Evolutionary conservation across 1,140 invertebrate genomes (phyloP), one percentile per base, ranked within the genome.

Genomic region (Colletes gigas): DNA sequence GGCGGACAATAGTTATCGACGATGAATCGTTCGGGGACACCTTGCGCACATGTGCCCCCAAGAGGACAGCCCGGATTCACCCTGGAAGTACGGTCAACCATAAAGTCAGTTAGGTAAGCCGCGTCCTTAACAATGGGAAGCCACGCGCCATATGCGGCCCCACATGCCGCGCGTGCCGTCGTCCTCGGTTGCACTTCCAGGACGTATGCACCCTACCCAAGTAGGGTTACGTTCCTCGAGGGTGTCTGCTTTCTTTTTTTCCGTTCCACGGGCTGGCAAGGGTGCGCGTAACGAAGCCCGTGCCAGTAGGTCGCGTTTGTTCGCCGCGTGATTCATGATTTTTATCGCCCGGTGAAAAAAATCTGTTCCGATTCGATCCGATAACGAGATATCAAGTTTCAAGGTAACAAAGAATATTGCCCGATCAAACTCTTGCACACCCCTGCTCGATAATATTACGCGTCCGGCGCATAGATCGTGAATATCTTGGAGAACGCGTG

Each of bases 91-190:
- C 76, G 86, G 82, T 84, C 82, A 83, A 89, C 86, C 88, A 77
- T 89, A 88, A 90, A 90, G 89, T 90, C 88, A 90, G 88, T 90
- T 90, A 86, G 88, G 86, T 89, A 90, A 85, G 87, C 88, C 88
- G 81, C 88, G 85, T 80, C 87, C 86, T 82, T 89, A 85, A 90
- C 89, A 91, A 91, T 90, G 83, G 89, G 83, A 89, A 90, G 90
- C 90, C 90, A 91, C 90, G 90, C 88, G 90, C 89, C 90, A 91
- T 91, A 91, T 91, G 90, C 83, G 88, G 70, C 86, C 80, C 86
- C 90, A 91, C 89, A 91, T 91, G 90, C 88, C 76, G 82, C 84
- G 83, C 80, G 84, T 84, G 83, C 79, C 82, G 72, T 80, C 73
- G 50, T 76, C 57, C 70, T 72, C 60, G 72, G 39, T 59, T 83